phyloP scores from a whole-genome alignment of 2,888 invertebrate genomes.

The Chrysolina americana region DNA sequence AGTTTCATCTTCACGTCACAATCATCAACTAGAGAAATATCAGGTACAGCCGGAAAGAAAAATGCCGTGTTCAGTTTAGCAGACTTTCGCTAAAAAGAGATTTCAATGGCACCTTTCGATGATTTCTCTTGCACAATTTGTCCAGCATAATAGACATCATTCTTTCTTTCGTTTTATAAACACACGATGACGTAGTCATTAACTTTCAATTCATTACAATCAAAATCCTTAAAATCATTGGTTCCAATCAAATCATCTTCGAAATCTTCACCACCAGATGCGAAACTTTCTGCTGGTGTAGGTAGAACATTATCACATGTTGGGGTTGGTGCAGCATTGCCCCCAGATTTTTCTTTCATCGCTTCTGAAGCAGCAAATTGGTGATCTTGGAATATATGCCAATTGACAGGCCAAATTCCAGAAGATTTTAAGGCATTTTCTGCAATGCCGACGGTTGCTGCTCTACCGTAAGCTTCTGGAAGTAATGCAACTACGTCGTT shows the following conservation, averaged over 20 bases:
- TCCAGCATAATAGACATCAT: no score
- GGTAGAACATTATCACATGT: background rate
- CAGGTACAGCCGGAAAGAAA: no score
- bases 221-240: no score
- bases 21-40: background rate
- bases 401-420: constrained; percentile 16
- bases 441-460: constrained; percentile 24
- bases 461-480: constrained; percentile 15
- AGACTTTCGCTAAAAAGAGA: background rate
- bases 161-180: no score
- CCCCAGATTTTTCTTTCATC: constrained; percentile 10
- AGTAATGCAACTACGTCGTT: background rate
- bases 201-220: no score
- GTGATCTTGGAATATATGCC: constrained; percentile 24
- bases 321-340: background rate
- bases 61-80: background rate
- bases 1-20: background rate
- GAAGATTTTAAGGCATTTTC: constrained; percentile 24
- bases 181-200: no score
- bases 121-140: no score
- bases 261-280: background rate
- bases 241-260: no score
- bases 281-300: background rate
- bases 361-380: constrained; percentile 24
- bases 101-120: no score